Evolutionary conservation across 2,888 invertebrate genomes (phyloP).

Genomic region (Ophraella communa): DNA sequence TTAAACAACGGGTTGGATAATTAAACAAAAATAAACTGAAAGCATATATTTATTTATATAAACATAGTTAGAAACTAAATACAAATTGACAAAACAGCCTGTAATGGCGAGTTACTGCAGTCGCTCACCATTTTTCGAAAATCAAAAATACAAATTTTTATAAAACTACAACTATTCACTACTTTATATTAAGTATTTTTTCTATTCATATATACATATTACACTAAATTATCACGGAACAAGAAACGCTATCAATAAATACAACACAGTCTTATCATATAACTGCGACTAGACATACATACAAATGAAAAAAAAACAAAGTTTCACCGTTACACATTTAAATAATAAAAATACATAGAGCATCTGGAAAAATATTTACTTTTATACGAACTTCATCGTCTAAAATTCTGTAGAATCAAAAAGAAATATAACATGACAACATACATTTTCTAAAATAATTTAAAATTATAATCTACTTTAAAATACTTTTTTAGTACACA

Average conservation of each 20-base stretch:
- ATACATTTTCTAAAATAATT: neutral
- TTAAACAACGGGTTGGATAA: neutral
- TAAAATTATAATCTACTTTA: too few relatives aligned
- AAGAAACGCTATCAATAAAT: conserved; percentile 34
- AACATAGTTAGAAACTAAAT: conserved; percentile 9
- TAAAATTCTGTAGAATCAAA: neutral
- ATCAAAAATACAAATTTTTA: conserved; percentile 43
- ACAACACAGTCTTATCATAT: conserved; percentile 28
- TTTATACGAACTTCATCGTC: neutral
- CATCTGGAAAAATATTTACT: conserved; percentile 19
- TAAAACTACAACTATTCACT: conserved; percentile 36
- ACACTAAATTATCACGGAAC: conserved; percentile 43
- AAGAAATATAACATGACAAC: neutral
- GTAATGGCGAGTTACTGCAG: neutral
- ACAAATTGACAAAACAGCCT: conserved; percentile 21
- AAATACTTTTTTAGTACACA: neutral
- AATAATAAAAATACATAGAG: neutral
- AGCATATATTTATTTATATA: conserved; percentile 19
- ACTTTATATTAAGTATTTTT: conserved; percentile 10
- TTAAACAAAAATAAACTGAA: conserved; percentile 1
- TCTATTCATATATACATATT: conserved; percentile 38
- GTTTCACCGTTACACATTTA: conserved; percentile 13
- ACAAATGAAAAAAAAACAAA: conserved; percentile 33
- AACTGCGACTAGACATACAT: conserved; percentile 42
- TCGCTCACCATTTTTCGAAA: conserved; percentile 18